phyloP scores from a whole-genome alignment of 2,797 vertebrate species.

The Brachyalestes nurse region DNA sequence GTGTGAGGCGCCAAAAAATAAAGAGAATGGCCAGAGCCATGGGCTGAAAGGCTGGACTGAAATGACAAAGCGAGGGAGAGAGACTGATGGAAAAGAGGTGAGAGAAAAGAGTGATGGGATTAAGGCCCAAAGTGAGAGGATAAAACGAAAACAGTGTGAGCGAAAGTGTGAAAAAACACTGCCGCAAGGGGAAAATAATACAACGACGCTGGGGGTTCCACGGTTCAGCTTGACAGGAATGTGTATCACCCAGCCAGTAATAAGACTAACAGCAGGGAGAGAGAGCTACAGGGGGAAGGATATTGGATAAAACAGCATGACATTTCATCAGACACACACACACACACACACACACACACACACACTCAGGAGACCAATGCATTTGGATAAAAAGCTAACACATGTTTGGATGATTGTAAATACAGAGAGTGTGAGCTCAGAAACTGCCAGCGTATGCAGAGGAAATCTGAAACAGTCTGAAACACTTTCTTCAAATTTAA shows the following conservation, averaged over 20 bases:
- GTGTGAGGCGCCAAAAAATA: no score
- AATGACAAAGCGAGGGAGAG: not conserved
- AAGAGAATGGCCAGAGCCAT: not conserved
- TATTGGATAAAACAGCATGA: conserved; percentile 33
- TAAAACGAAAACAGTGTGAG: not conserved
- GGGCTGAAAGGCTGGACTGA: not conserved
- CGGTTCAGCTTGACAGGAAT: conserved; percentile 49
- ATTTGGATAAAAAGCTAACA: conserved; percentile 17
- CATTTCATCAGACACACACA: not conserved
- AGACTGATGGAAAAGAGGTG: not conserved
- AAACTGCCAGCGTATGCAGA: not conserved
- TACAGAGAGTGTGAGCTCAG: not conserved
- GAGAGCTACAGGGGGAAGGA: not conserved
- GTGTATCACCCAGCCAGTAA: conserved; percentile 40
- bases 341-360: conserved; percentile 23
- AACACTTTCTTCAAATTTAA: not conserved
- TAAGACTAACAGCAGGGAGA: conserved; percentile 40
- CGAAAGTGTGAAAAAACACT: not conserved
- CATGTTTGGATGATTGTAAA: not conserved
- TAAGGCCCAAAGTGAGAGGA: not conserved
- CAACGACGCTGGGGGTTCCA: conserved; percentile 14
- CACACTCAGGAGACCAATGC: conserved; percentile 12
- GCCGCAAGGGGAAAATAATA: not conserved
- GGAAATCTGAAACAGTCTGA: not conserved
- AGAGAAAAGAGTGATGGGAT: not conserved